Percentiles rank a stretch among this genome's conserved stretches.
These are phyloP conservation scores for Nemurella pictetii DNA, from an alignment of 2,888 invertebrate genomes.

Conservation along the genomic window DNA sequence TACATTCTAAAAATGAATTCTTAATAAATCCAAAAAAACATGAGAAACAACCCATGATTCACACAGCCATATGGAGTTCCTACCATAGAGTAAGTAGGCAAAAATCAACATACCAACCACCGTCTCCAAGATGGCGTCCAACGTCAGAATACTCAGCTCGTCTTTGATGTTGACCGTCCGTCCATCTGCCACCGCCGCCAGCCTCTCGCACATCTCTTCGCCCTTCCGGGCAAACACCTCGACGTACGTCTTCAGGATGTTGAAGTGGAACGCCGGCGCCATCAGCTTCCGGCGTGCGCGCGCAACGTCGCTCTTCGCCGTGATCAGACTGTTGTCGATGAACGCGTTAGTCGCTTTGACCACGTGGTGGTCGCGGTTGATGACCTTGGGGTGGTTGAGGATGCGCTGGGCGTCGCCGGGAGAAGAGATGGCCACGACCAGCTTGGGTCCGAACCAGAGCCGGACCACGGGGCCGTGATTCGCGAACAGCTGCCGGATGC, in stretches of 20 bases:
- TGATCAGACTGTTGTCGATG: background rate
- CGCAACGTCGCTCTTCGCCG: slow-evolving; percentile 22
- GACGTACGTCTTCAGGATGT: slow-evolving; percentile 33
- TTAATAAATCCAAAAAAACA: too few species aligned
- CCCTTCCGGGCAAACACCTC: slow-evolving; percentile 30
- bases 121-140: slow-evolving; percentile 41
- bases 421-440: background rate
- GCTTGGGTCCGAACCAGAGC: background rate
- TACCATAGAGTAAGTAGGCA: slow-evolving; percentile 35
- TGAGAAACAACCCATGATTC: too few species aligned
- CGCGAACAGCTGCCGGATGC: too few species aligned
- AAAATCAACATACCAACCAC: slow-evolving; percentile 34
- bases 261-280: slow-evolving; percentile 20
- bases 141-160: slow-evolving; percentile 35
- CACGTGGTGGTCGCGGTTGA: background rate
- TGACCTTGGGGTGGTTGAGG: background rate
- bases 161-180: slow-evolving; percentile 27
- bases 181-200: slow-evolving; percentile 9
- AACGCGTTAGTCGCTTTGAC: background rate
- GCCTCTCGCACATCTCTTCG: slow-evolving; percentile 10
- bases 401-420: background rate
- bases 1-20: too few species aligned
- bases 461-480: background rate
- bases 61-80: too few species aligned
- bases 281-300: slow-evolving; percentile 34